Percentiles rank a stretch among this genome's conserved stretches.
Conservation (phyloP, 1,140 invertebrate genomes). For the Pogonognathellus flavescens region DNA sequence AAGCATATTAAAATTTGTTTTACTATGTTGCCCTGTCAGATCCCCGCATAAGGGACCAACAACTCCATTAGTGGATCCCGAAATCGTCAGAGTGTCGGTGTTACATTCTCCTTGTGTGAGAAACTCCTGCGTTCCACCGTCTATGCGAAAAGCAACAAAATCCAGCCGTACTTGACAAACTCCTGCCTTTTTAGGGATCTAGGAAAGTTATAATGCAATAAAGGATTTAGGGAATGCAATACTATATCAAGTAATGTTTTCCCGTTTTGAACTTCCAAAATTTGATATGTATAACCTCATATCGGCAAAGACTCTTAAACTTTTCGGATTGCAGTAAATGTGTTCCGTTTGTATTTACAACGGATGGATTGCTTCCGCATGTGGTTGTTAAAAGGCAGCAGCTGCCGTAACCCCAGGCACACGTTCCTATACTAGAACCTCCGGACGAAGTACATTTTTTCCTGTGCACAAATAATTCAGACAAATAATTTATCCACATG, state of each 20-base stretch:
- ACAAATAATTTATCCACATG: no score
- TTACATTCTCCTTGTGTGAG: conserved; percentile 42
- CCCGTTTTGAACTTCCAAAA: no score
- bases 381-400: conserved; percentile 51
- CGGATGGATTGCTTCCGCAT: conserved; percentile 42
- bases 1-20: conserved; percentile 4
- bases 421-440: conserved; percentile 15
- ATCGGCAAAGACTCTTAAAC: conserved; percentile 38
- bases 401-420: conserved; percentile 48
- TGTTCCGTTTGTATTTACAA: conserved; percentile 56
- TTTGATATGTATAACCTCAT: not conserved
- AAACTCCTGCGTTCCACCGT: not conserved
- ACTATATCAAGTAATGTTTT: no score
- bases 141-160: conserved; percentile 51
- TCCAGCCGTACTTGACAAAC: conserved; percentile 62
- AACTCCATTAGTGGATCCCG: conserved; percentile 48
- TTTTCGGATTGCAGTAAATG: conserved; percentile 32
- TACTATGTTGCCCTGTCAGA: conserved; percentile 59
- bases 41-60: conserved; percentile 57
- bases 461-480: no score
- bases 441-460: not conserved
- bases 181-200: conserved; percentile 29
- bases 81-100: conserved; percentile 53
- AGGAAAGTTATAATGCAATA: no score
- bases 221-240: no score